Conservation (phyloP, 2,113 vertebrate genomes). For the Pseudorhombus dupliciocellatus region DNA sequence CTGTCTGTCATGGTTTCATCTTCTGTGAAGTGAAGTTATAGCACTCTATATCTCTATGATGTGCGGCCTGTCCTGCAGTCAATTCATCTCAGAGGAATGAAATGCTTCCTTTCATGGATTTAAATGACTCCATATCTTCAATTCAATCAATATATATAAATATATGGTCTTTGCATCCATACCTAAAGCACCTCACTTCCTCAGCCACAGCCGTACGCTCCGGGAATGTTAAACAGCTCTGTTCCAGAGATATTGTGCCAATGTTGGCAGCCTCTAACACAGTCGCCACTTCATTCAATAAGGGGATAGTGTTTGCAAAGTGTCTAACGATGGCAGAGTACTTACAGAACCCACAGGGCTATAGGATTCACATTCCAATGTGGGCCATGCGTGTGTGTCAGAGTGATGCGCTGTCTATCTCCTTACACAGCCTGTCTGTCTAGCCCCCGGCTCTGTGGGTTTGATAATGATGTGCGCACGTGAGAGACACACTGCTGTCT, state of each 20-base stretch:
- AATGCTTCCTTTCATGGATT: slow-evolving; percentile 5
- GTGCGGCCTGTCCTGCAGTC: slow-evolving; percentile 6
- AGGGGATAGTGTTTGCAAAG: slow-evolving; percentile 53
- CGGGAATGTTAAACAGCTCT: slow-evolving; percentile 66
- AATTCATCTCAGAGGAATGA: slow-evolving; percentile 16
- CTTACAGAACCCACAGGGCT: slow-evolving; percentile 46
- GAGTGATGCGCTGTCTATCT: slow-evolving; percentile 51
- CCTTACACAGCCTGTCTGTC: slow-evolving; percentile 50
- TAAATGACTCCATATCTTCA: slow-evolving; percentile 1
- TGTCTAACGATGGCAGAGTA: slow-evolving; percentile 53
- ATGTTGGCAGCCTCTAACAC: slow-evolving; percentile 56
- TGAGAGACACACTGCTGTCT: slow-evolving; percentile 59
- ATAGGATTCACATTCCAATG: slow-evolving; percentile 63
- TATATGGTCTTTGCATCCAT: slow-evolving; percentile 1
- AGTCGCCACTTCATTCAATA: slow-evolving; percentile 48
- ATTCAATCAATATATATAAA: neutral
- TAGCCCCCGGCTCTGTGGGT: slow-evolving; percentile 48
- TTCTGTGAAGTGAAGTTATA: slow-evolving; percentile 45
- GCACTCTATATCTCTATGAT: slow-evolving; percentile 34
- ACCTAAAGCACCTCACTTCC: slow-evolving; percentile 18
- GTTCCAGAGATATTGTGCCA: slow-evolving; percentile 48
- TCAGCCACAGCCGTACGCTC: slow-evolving; percentile 39
- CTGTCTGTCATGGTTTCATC: slow-evolving; percentile 59
- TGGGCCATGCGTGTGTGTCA: slow-evolving; percentile 30
- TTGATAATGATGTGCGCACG: slow-evolving; percentile 57